phyloP scores from a whole-genome alignment of 2,113 vertebrate genomes.

The Sardina pilchardus region DNA sequence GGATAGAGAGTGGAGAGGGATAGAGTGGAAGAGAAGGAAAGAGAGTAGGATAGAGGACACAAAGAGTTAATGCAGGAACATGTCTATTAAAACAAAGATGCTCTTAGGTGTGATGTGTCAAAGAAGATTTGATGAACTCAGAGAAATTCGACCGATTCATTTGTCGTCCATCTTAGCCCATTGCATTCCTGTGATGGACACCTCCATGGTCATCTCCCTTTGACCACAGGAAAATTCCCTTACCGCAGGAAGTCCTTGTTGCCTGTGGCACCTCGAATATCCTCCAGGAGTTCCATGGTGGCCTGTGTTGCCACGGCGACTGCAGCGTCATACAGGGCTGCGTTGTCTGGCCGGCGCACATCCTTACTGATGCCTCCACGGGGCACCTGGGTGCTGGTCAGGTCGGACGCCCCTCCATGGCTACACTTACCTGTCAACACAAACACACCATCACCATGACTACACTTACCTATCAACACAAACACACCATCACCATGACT shows the following conservation, averaged over 20 bases:
- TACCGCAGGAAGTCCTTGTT: conserved; percentile 66
- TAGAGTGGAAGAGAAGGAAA: no score
- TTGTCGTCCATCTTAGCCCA: no score
- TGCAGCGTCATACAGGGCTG: conserved; percentile 54
- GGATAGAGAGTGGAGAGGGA: no score
- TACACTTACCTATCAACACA: no score
- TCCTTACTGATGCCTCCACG: conserved; percentile 72
- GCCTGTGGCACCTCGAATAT: conserved; percentile 62
- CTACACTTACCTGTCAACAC: conserved; percentile 56
- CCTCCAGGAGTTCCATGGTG: conserved; percentile 64
- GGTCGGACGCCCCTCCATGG: conserved; percentile 68
- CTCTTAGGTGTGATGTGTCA: no score
- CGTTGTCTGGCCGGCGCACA: conserved; percentile 53
- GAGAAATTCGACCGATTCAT: no score
- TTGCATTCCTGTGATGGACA: background rate
- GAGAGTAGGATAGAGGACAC: no score
- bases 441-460: no score
- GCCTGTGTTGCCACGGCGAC: conserved; percentile 58
- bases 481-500: no score
- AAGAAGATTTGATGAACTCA: no score
- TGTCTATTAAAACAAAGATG: no score
- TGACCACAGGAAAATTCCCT: background rate
- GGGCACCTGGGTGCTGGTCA: conserved; percentile 54
- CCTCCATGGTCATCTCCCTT: no score
- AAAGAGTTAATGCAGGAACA: background rate